Evolutionary conservation across 2,888 invertebrate genomes (phyloP).

Genomic region (Hymenopus coronatus): DNA sequence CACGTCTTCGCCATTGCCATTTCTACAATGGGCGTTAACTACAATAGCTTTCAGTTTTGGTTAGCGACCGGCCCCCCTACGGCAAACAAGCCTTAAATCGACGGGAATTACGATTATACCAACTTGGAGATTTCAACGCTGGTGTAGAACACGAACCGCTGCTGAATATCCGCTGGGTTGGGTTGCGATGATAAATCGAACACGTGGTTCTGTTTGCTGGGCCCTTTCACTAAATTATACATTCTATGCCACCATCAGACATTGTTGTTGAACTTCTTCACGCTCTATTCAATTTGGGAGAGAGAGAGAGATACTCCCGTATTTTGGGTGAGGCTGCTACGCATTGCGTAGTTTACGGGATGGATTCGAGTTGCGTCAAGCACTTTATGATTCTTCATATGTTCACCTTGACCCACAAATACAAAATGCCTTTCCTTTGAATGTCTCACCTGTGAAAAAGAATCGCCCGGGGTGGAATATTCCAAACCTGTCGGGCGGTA

Average conservation of each 20-base stretch:
- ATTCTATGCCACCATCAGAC: background rate
- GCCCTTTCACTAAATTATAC: background rate
- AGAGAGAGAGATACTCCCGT: too few relatives aligned
- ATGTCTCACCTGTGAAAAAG: background rate
- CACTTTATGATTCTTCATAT: background rate
- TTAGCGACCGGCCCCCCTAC: background rate
- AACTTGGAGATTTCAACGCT: background rate
- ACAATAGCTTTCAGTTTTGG: background rate
- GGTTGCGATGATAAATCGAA: background rate
- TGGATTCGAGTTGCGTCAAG: background rate
- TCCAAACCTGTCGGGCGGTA: too few relatives aligned
- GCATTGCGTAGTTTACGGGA: background rate
- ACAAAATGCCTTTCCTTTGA: background rate
- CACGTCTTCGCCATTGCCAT: background rate
- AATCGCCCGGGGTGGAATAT: background rate
- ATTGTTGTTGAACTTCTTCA: background rate
- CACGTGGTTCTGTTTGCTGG: background rate
- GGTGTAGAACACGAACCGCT: background rate
- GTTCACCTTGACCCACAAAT: background rate
- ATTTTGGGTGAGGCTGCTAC: background rate
- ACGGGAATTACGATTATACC: background rate
- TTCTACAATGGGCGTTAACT: background rate
- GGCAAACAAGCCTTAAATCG: background rate
- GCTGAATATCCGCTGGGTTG: background rate
- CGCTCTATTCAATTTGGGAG: too few relatives aligned